phyloP scores from a whole-genome alignment of 2,888 invertebrate species.

The Himalopsyche japonica region DNA sequence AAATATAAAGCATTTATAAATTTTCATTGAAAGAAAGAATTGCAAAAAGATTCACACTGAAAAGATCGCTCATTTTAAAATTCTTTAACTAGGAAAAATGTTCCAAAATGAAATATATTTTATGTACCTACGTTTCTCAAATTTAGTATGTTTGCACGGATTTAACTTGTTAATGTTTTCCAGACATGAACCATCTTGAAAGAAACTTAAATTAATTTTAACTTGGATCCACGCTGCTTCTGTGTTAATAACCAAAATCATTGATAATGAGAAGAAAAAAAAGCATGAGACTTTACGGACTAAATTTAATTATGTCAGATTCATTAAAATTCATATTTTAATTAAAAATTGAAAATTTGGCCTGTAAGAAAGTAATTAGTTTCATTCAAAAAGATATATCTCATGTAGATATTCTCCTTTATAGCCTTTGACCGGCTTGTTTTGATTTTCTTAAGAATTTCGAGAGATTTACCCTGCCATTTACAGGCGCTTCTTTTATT shows the following conservation, averaged over 20 bases:
- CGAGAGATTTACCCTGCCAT: neutral
- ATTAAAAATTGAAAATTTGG: neutral
- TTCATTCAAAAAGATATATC: neutral
- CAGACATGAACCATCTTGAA: neutral
- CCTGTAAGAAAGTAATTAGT: neutral
- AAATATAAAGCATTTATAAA: no score
- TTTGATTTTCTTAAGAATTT: neutral
- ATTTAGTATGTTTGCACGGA: neutral
- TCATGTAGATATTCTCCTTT: neutral
- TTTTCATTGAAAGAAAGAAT: no score
- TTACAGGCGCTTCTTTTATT: neutral
- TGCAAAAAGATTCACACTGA: no score
- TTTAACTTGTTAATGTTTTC: neutral
- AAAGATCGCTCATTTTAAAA: no score
- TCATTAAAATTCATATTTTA: neutral
- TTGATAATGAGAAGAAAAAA: neutral
- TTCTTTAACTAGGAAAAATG: no score
- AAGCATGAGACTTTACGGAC: neutral
- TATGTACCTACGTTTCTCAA: neutral
- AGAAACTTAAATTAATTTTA: neutral
- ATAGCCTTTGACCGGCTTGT: neutral
- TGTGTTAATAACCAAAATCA: neutral
- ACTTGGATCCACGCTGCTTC: neutral
- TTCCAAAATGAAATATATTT: neutral
- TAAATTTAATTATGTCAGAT: neutral